A percentile compares a stretch with the other conserved stretches of the same genome.
Evolutionary conservation across 2,888 invertebrate genomes (phyloP).

Genomic region (Epicampocera succincta): DNA sequence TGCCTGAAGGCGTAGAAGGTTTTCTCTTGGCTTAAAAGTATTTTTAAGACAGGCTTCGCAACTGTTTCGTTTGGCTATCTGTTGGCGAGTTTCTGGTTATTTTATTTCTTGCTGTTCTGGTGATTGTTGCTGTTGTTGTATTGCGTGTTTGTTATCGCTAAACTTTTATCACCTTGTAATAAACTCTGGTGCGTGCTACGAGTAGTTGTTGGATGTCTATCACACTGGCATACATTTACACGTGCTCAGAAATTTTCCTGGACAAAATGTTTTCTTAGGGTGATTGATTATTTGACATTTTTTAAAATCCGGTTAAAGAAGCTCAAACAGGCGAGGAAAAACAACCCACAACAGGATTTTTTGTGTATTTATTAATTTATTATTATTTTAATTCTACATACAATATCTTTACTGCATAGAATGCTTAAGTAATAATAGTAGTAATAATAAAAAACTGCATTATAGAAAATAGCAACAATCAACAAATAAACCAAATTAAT

Average conservation of each 20-base stretch:
- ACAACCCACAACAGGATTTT: too few relatives aligned
- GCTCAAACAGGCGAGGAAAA: too few relatives aligned
- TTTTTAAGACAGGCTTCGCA: conserved; percentile 32
- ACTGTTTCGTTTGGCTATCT: conserved; percentile 1
- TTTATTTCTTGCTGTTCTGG: conserved; percentile 44
- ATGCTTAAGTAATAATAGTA: too few relatives aligned
- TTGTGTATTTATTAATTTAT: too few relatives aligned
- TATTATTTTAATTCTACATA: too few relatives aligned
- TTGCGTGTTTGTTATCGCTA: conserved; percentile 73
- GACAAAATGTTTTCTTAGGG: too few relatives aligned
- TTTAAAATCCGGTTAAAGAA: too few relatives aligned
- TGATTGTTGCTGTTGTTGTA: conserved; percentile 51
- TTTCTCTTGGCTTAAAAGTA: background rate
- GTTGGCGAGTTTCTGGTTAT: conserved; percentile 30
- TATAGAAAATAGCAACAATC: too few relatives aligned
- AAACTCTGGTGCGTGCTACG: conserved; percentile 73
- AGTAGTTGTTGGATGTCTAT: conserved; percentile 43
- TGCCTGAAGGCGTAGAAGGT: background rate
- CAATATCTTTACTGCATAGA: too few relatives aligned
- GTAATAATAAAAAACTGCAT: too few relatives aligned
- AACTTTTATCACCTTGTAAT: conserved; percentile 74
- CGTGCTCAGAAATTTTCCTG: background rate
- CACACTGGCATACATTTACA: conserved; percentile 56
- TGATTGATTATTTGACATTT: too few relatives aligned
- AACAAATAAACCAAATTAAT: too few relatives aligned